Evolutionary conservation across 2,888 invertebrate species (phyloP), one percentile per base, ranked within the genome.

Genomic region (Phyllotreta striolata): DNA sequence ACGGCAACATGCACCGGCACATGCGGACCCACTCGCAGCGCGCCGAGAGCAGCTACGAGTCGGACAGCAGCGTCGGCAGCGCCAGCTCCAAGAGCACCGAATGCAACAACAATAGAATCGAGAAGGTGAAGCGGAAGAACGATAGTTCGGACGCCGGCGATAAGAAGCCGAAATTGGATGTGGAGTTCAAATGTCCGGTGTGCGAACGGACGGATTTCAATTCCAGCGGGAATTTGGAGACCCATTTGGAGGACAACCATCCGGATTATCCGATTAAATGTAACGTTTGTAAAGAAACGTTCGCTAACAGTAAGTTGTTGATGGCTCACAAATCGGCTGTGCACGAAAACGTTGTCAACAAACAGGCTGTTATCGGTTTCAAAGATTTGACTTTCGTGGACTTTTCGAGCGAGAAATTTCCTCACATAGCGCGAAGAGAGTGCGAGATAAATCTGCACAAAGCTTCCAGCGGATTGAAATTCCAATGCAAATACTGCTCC

Each of bases 1-100:
- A 92, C 79, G 92, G 92, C 34, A 93, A 92, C 80, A 92, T 93
- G 92, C 92, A 92, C 77, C 84, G 92, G 41, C 93, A 93, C 79
- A 87, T 91, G 85, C 85, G 91, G 64, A 91, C 90, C 1, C 90
- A 91, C 78, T 85, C 85, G 66, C 83, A 83, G 68, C 84, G 83
- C 72, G 78, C 78, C 51, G 72, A 73, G 57, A 68, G 66, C 62
- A 87, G 85, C 78, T 88, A 88, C 77, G 88, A 88, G 77, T 87
- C 87, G 64, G 84, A 86, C 67, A 85, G 83, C 63, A 85, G 85
- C 72, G 83, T 84, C 68, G 84, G 82, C 72, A 80, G 81, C 64
- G 73, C 69, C 49, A 77, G 74, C 60, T 71, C 72, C 1, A 82
- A 77, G 75, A 81, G 78, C 74, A 78, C 78, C 67, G 78, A 78